Evolutionary conservation across 2,888 invertebrate genomes (phyloP).

Genomic region (Thymelicus sylvestris): DNA sequence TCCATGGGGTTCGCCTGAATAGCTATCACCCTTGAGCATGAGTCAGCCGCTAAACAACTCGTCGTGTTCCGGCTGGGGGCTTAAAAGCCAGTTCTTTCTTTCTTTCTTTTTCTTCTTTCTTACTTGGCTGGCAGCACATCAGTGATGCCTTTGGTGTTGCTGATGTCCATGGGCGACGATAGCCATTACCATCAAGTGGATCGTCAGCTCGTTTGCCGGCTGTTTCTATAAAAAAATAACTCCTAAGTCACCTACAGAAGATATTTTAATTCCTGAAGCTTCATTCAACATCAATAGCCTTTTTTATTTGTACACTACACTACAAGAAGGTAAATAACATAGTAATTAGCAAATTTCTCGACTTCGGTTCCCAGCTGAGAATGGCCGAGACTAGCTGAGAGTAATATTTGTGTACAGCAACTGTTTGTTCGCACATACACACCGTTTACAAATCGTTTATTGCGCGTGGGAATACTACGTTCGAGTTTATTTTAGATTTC

Average conservation of each 20-base stretch:
- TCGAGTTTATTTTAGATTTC: conserved; percentile 15
- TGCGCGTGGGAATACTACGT: conserved; percentile 12
- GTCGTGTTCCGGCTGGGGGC: too few species aligned
- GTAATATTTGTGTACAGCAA: conserved; percentile 13
- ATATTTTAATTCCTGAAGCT: background rate
- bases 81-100: too few species aligned
- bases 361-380: background rate
- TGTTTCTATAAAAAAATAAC: too few species aligned
- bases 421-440: conserved; percentile 17
- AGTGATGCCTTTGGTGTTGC: too few species aligned
- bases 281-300: background rate
- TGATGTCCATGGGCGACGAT: too few species aligned
- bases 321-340: background rate
- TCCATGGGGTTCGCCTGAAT: too few species aligned
- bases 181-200: too few species aligned
- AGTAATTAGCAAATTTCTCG: background rate
- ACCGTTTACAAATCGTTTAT: conserved; percentile 13
- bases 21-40: too few species aligned
- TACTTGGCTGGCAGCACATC: too few species aligned
- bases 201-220: too few species aligned
- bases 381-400: background rate
- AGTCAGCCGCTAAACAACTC: too few species aligned
- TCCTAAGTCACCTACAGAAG: background rate
- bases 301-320: background rate
- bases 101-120: too few species aligned